phyloP scores from a whole-genome alignment of 2,113 vertebrate species.

The Cisticola juncidis region DNA sequence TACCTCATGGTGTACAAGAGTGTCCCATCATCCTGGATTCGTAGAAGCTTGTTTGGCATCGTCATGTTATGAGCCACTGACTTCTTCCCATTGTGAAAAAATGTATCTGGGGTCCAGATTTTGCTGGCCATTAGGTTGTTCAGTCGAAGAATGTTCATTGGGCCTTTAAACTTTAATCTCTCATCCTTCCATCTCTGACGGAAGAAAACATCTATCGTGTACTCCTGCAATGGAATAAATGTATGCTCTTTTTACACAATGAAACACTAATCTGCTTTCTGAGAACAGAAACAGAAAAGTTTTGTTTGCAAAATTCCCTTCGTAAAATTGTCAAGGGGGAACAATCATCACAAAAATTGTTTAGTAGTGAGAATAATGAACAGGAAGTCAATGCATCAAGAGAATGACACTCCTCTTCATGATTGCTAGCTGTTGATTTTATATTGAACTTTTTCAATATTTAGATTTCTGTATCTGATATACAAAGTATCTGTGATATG shows the following conservation, averaged over 20 bases:
- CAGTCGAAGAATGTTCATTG: slow-evolving; percentile 94
- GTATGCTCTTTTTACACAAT: neutral
- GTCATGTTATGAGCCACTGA: slow-evolving; percentile 99
- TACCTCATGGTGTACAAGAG: slow-evolving; percentile 98
- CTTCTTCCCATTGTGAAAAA: slow-evolving; percentile 98
- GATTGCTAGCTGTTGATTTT: neutral
- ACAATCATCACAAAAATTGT: neutral
- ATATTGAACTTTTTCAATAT: neutral
- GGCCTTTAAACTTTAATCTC: slow-evolving; percentile 91
- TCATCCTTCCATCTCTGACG: slow-evolving; percentile 98
- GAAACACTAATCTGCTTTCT: neutral
- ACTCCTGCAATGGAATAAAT: slow-evolving; percentile 81
- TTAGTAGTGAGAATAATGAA: neutral
- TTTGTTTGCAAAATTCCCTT: neutral
- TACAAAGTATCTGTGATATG: neutral
- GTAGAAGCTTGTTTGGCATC: slow-evolving; percentile 96
- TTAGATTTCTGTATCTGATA: neutral
- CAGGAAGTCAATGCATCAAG: neutral
- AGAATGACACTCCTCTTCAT: neutral
- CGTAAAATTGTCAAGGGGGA: neutral
- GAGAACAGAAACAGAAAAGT: neutral
- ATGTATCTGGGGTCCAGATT: slow-evolving; percentile 99
- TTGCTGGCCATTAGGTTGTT: slow-evolving; percentile 99
- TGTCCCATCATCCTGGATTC: slow-evolving; percentile 95
- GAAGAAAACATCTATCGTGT: slow-evolving; percentile 98